Conservation (phyloP, 1,140 invertebrate species). For the Leucophenga varia region DNA sequence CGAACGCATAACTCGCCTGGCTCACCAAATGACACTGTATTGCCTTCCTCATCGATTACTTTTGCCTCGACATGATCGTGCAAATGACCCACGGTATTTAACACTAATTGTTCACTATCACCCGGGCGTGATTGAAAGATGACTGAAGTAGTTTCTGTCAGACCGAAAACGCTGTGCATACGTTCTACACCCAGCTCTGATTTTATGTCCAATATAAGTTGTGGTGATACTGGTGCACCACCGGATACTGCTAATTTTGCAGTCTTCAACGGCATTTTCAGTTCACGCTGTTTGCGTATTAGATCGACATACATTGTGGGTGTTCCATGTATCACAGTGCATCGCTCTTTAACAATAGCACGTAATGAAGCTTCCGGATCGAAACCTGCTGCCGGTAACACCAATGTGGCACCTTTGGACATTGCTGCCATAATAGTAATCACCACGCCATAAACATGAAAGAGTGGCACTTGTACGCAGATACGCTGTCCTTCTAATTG, state of each 20-base stretch:
- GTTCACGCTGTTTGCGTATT: slow-evolving; percentile 60
- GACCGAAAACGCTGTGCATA: slow-evolving; percentile 77
- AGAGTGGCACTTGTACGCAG: slow-evolving; percentile 85
- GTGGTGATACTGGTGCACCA: slow-evolving; percentile 74
- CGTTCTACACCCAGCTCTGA: slow-evolving; percentile 56
- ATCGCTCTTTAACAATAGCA: slow-evolving; percentile 72
- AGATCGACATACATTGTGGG: slow-evolving; percentile 97
- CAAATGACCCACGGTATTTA: slow-evolving; percentile 76
- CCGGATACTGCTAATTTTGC: slow-evolving; percentile 69
- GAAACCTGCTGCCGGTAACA: slow-evolving; percentile 71
- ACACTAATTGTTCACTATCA: slow-evolving; percentile 68
- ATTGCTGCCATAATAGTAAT: slow-evolving; percentile 65
- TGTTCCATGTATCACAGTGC: slow-evolving; percentile 82
- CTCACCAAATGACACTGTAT: slow-evolving; percentile 71
- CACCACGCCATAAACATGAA: slow-evolving; percentile 87
- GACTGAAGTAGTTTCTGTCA: slow-evolving; percentile 83
- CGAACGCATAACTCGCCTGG: slow-evolving; percentile 82
- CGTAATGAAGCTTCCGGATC: slow-evolving; percentile 69
- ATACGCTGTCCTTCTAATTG: slow-evolving; percentile 51
- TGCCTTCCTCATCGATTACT: slow-evolving; percentile 72
- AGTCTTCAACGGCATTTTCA: slow-evolving; percentile 57
- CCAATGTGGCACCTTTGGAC: slow-evolving; percentile 68
- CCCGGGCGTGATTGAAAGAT: slow-evolving; percentile 67
- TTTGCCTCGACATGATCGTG: slow-evolving; percentile 79
- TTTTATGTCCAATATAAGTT: slow-evolving; percentile 68